Base-by-base conservation (phyloP, 2,113 vertebrate genomes). In the Sphyrna mokarran region DNA sequence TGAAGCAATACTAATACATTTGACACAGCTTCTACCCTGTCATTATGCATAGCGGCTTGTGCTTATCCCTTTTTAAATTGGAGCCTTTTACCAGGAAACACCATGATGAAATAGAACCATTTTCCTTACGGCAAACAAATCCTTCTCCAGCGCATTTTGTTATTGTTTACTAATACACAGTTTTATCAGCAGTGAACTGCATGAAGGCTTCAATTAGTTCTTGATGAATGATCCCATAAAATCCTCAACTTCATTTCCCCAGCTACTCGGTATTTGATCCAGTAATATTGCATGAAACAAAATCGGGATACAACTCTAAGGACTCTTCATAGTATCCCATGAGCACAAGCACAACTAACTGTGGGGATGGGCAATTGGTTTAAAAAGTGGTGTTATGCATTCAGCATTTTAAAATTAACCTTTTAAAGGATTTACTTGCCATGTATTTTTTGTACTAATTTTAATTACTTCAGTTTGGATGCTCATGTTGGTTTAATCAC, bases 161-260 rank as follows among this genome's bases (percentile, higher is more conserved):
- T 98, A 98, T 98, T 98, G 98, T 98, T 98, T 98, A 98, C 98
- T 98, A 98, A 98, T 98, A 98, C 98, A 98, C 97, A 97, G 97
- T 98, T 98, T 98, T 98, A 98, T 99, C 98, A 98, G 98, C 98
- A 98, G 98, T 98, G 98, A 98, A 98, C 98, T 98, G 97, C 98
- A 98, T 98, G 98, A 98, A 98, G 98, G 98, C 98, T 99, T 99
- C 98, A 99, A 99, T 99, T 99, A 99, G 98, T 99, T 99, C 98
- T 98, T 99, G 98, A 99, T 99, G 98, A 99, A 99, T 98, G 98
- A 99, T 98, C 98, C 98, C 98, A 98, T 98, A 98, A 99, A 98
- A 98, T 98, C 98, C 97, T 97, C 98, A 98, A 98, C 98, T 98
- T 98, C 98, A 98, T 98, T 98, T 98, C 98, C 98, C 98, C 97